Conservation (phyloP, 2,113 vertebrate species). For the Crotalus viridis region DNA sequence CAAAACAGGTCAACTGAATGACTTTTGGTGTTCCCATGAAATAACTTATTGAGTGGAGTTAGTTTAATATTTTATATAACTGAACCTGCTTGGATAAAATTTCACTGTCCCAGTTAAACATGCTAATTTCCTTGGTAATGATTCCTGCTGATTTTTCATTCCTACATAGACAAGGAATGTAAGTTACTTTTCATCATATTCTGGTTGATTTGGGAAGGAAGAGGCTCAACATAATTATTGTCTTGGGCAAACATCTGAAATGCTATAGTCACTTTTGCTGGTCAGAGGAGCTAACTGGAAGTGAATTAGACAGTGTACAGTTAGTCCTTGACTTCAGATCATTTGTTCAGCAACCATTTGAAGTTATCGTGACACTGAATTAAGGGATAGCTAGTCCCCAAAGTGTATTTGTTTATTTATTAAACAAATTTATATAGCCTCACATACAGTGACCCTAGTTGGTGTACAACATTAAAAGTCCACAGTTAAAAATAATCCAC, state of each 20-base stretch:
- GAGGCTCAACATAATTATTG: not conserved
- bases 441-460: not conserved
- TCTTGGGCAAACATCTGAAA: not conserved
- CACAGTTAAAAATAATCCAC: not conserved
- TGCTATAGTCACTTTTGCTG: not conserved
- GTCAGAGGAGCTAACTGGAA: not conserved
- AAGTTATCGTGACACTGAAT: not conserved
- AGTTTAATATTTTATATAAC: not conserved
- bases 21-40: not conserved
- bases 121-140: not conserved
- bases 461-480: not conserved
- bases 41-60: not conserved
- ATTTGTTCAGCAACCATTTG: not conserved
- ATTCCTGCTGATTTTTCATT: not conserved
- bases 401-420: not conserved
- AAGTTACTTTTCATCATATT: not conserved
- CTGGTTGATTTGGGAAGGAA: not conserved
- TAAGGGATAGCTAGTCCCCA: not conserved
- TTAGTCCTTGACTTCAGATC: not conserved
- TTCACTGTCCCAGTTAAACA: not conserved
- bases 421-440: not conserved
- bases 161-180: not conserved
- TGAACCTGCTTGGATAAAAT: not conserved
- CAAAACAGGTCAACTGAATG: not conserved
- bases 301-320: not conserved